A percentile compares a stretch with the other conserved stretches of the same genome.
These are phyloP conservation scores for Cyclura pinguis DNA, from an alignment of 2,797 vertebrate species.

Conservation along the genomic window DNA sequence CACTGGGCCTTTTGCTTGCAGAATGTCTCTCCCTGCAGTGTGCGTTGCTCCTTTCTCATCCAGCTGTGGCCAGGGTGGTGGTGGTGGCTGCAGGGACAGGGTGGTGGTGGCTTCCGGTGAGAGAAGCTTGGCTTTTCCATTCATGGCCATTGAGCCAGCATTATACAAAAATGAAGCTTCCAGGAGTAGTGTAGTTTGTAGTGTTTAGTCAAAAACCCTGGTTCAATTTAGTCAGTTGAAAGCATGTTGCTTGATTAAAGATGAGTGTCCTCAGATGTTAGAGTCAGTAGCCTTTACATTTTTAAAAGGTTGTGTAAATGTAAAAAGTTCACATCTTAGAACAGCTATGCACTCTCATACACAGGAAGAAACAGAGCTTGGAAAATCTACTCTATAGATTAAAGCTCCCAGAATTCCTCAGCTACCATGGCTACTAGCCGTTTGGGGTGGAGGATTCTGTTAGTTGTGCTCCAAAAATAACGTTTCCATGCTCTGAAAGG, in stretches of 20 bases:
- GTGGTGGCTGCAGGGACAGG: not conserved
- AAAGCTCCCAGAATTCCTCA: too few relatives aligned
- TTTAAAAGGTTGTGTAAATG: too few relatives aligned
- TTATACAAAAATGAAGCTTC: not conserved
- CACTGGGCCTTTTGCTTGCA: constrained; percentile 57
- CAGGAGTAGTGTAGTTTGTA: not conserved
- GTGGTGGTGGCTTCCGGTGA: not conserved
- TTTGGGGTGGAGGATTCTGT: too few relatives aligned
- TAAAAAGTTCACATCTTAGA: not conserved
- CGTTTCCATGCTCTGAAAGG: too few relatives aligned
- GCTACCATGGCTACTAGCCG: too few relatives aligned
- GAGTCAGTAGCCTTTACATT: not conserved
- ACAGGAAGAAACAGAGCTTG: not conserved
- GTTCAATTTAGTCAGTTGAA: not conserved
- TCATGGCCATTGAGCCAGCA: not conserved
- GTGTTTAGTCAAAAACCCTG: not conserved
- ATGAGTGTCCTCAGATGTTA: not conserved
- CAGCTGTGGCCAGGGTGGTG: constrained; percentile 22
- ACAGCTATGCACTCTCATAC: too few relatives aligned
- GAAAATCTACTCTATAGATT: too few relatives aligned
- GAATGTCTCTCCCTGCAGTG: constrained; percentile 35
- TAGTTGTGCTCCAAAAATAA: too few relatives aligned
- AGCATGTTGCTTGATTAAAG: not conserved
- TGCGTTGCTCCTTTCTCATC: constrained; percentile 15
- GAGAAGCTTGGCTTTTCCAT: not conserved